Evolutionary conservation across 2,888 invertebrate genomes (phyloP), one percentile per base, ranked within the genome.

Genomic region (Coleophora flavipennella): DNA sequence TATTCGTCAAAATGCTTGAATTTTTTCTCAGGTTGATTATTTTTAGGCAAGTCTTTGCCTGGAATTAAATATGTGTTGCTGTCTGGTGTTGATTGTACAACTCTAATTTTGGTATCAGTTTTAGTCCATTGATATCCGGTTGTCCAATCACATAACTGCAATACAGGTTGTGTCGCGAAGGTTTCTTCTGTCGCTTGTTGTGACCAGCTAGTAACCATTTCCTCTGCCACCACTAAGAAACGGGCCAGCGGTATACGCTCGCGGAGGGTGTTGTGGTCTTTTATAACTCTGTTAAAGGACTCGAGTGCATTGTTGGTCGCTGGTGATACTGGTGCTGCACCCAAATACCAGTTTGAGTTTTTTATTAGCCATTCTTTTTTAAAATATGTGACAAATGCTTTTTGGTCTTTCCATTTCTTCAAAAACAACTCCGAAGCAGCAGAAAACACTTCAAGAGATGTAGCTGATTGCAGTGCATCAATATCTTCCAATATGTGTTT

Each of bases 301-400:
- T 45, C 41, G 26, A 48, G 35, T 20, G 44, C 45, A 39, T 48
- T 44, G 33, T 48, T 48, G 25, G 48, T 48, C 13, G 44, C 39
- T 29, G 46, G 45, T 26, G 44, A 43, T 13, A 31, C 40, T 27
- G 33, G 13, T 10, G 31, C 25, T 31, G 46, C 44, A 4, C 46
- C 48, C 35, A 50, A 46, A 42, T 44, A 50, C 46, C 46, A 50
- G 34, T n/a, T n/a, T n/a, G n/a, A n/a, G n/a, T n/a, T n/a, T n/a
- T n/a, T n/a, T n/a, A n/a, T n/a, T n/a, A n/a, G n/a, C n/a, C n/a
- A n/a, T n/a, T n/a, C n/a, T n/a, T n/a, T n/a, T n/a, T n/a, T n/a
- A n/a, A n/a, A n/a, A n/a, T n/a, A n/a, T n/a, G n/a, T n/a, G n/a
- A n/a, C n/a, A n/a, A n/a, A n/a, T n/a, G n/a, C n/a, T n/a, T n/a